These are phyloP conservation scores for Herpetotheres cachinnans DNA, from an alignment of 2,113 vertebrate genomes.

Conservation along the genomic window DNA sequence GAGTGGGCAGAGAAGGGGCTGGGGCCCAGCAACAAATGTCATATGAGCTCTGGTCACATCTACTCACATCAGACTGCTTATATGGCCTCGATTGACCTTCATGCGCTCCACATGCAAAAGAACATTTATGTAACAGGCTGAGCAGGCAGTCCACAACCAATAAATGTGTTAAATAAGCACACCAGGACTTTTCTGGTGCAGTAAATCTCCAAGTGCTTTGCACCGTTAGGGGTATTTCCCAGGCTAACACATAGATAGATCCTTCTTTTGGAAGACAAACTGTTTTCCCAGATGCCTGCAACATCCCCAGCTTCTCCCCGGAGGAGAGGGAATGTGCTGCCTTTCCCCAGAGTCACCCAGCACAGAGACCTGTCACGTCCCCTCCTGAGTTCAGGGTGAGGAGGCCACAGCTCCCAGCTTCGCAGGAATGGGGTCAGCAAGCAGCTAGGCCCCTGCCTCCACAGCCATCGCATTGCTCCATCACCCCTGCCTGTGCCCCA, in stretches of 20 bases:
- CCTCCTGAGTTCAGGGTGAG: neutral
- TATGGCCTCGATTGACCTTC: neutral
- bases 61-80: neutral
- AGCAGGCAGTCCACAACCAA: neutral
- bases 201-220: neutral
- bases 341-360: neutral
- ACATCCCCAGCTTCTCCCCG: neutral
- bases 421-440: fast-evolving
- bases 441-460: neutral
- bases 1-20: neutral
- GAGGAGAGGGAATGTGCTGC: neutral
- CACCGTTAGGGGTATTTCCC: neutral
- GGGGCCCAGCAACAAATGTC: neutral
- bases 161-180: neutral
- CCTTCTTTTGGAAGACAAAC: neutral
- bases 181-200: neutral
- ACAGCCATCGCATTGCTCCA: fast-evolving
- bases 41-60: neutral
- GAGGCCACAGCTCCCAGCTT: neutral
- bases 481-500: neutral
- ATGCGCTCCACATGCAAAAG: neutral
- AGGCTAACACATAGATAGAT: neutral
- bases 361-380: fast-evolving
- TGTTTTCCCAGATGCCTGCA: fast-evolving
- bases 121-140: neutral